Evolutionary conservation across 1,140 invertebrate species (phyloP).

Genomic region (Venturia canescens): DNA sequence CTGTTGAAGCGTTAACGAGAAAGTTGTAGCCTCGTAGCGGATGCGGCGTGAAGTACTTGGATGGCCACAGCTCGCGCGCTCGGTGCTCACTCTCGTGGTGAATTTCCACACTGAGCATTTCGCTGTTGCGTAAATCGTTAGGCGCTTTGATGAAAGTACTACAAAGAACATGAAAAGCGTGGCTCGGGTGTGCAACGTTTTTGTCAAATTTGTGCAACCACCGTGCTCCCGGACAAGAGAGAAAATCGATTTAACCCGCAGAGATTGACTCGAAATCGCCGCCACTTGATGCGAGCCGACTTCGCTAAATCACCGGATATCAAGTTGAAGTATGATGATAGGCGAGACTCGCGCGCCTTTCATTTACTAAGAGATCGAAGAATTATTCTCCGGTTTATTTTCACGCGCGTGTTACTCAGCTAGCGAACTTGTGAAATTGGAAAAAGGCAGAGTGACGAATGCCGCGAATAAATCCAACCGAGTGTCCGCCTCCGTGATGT

Average conservation of each 20-base stretch:
- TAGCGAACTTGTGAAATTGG: conserved; percentile 25
- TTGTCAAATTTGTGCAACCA: background rate
- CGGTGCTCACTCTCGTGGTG: no score
- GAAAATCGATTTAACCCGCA: conserved; percentile 25
- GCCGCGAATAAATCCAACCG: conserved; percentile 60
- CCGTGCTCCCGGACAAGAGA: no score
- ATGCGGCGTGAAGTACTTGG: no score
- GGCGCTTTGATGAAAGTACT: no score
- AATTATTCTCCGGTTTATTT: background rate
- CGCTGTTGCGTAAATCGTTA: background rate
- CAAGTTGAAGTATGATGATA: conserved; percentile 75
- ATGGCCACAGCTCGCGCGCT: no score
- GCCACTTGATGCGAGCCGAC: background rate
- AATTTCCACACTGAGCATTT: no score
- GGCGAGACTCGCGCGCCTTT: conserved; percentile 68
- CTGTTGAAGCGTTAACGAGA: no score
- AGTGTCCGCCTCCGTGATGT: background rate
- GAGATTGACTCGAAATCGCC: background rate
- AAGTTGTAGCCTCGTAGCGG: no score
- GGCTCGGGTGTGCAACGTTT: background rate
- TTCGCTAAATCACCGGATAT: conserved; percentile 70
- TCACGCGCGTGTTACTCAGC: background rate
- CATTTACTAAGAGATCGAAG: conserved; percentile 64
- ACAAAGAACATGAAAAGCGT: background rate
- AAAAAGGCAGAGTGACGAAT: conserved; percentile 65